Evolutionary conservation across 2,888 invertebrate species (phyloP).

Genomic region (Stratiomys singularior): DNA sequence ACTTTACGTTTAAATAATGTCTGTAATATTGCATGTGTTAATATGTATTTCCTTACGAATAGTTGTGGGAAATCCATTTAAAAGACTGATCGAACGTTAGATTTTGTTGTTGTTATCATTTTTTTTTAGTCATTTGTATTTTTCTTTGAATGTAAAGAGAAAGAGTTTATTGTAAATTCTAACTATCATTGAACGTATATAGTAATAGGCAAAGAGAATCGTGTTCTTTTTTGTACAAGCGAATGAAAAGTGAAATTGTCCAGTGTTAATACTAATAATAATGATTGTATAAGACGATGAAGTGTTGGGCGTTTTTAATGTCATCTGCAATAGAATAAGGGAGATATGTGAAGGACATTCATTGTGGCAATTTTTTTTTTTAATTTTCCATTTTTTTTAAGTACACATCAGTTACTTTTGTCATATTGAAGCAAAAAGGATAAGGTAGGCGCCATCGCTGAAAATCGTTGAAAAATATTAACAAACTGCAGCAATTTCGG

Average conservation of each 20-base stretch:
- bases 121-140: conserved; percentile 4
- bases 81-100: conserved; percentile 48
- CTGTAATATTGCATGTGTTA: background rate
- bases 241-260: background rate
- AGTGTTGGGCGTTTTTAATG: too few species aligned
- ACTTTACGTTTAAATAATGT: background rate
- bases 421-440: too few species aligned
- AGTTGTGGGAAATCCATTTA: background rate
- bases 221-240: background rate
- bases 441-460: too few species aligned
- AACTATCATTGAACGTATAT: background rate
- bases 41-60: conserved; percentile 3
- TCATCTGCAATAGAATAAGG: too few species aligned
- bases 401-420: too few species aligned
- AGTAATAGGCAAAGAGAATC: background rate
- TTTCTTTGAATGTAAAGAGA: background rate
- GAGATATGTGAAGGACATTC: too few species aligned
- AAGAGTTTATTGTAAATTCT: background rate
- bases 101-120: conserved; percentile 1
- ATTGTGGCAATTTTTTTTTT: too few species aligned
- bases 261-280: conserved; percentile 1
- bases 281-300: background rate
- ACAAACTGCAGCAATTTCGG: too few species aligned
- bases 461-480: too few species aligned
- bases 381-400: too few species aligned